Percentiles rank a stretch among this genome's conserved stretches.
Evolutionary conservation across 1,140 invertebrate genomes (phyloP).

Genomic region (Drosophila hydei): DNA sequence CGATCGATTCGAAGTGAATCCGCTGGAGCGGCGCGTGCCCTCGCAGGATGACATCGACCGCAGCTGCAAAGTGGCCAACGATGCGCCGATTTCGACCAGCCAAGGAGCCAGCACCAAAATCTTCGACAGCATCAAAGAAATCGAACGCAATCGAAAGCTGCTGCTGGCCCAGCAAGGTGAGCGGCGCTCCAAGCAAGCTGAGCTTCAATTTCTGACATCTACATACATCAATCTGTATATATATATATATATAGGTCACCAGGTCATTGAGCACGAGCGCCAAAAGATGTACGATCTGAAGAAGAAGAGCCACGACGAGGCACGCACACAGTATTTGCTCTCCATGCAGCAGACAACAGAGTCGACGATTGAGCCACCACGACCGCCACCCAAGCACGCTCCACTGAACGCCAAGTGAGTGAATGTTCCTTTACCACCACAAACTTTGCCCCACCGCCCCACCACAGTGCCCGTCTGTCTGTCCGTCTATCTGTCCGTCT

Average conservation of each 20-base stretch:
- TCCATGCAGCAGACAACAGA: constrained; percentile 45
- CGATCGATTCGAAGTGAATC: constrained; percentile 85
- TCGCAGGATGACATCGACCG: constrained; percentile 94
- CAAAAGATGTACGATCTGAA: constrained; percentile 94
- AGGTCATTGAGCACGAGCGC: constrained; percentile 95
- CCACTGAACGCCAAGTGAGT: constrained; percentile 60
- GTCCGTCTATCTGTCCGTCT: neutral
- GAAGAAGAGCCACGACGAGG: constrained; percentile 93
- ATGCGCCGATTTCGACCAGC: constrained; percentile 88
- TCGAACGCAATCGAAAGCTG: constrained; percentile 93
- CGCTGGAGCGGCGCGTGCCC: constrained; percentile 85
- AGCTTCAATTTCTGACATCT: too few species aligned
- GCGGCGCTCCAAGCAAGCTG: too few species aligned
- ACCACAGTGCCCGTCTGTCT: neutral
- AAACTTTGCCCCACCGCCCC: neutral
- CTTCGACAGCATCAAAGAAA: constrained; percentile 94
- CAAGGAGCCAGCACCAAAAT: constrained; percentile 90
- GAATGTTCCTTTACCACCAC: neutral
- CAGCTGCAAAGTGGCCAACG: constrained; percentile 93
- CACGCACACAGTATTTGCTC: constrained; percentile 85
- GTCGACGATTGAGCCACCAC: constrained; percentile 21
- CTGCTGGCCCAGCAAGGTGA: constrained; percentile 95
- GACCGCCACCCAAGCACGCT: constrained; percentile 11
- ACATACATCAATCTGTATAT: too few species aligned
- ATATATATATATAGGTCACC: constrained; percentile 86